Evolutionary conservation across 2,797 vertebrate species (phyloP), one percentile per base, ranked within the genome.

Genomic region (Sparus aurata): DNA sequence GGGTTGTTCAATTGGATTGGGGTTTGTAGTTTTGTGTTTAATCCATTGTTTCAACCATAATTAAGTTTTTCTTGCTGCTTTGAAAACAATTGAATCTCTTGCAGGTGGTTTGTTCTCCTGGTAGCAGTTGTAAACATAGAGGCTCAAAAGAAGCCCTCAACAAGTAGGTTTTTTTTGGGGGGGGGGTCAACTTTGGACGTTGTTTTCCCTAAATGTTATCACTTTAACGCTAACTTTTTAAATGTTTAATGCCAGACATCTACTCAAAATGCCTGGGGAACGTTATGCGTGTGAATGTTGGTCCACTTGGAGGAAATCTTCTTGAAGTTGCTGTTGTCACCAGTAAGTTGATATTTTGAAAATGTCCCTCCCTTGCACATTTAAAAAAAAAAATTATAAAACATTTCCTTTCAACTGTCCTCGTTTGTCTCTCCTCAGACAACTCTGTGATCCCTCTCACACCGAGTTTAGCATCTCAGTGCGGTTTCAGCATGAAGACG

Each of bases 401-500:
- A n/a, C n/a, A n/a, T n/a, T n/a, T 25, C 34, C 5, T 45, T 15
- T 46, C 49, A 15, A 72, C 18, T 8, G 0, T 12, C 9, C 7
- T 43, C 2, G 30, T 17, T 12, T 20, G 34, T 6, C 3, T 1
- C 17, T 34, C 61, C 61, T 68, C 82, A 95, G 95, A 94, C 82
- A 80, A 89, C 55, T 69, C 89, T 1, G 23, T 67, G 22, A 12
- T 88, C 23, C 23, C 60, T 12, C 68, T 95, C 0, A 91, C 91
- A 0, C 67, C 75, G 23, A 65, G 38, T 20, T 45, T 95, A 78
- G 94, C 95, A 17, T 85, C 90, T 0, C 93, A 92, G 82, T 96
- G 96, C 82, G 96, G 96, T 59, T 96, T 95, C 45, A 91, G 90
- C 11, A 20, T 95, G 67, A 87, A 59, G 27, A 76, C 70, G 0